Conservation (phyloP, 1,140 invertebrate genomes). For the Eulimnadia texana region DNA sequence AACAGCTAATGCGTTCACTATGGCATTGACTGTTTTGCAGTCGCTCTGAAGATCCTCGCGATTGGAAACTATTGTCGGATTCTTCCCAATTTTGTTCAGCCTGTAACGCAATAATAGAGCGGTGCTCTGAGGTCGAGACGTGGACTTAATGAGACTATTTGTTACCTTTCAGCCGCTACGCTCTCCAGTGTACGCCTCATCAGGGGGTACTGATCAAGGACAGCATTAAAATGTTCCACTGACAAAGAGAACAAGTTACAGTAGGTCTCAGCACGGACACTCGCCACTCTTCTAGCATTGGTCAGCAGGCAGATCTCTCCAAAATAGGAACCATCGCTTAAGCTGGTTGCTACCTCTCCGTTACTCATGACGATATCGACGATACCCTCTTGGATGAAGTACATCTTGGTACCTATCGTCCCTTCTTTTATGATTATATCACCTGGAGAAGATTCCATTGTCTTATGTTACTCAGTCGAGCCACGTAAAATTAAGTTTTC, state of each 20-base stretch:
- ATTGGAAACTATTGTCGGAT: constrained; percentile 86
- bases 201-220: constrained; percentile 92
- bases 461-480: no score
- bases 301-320: constrained; percentile 93
- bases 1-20: constrained; percentile 74
- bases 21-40: constrained; percentile 76
- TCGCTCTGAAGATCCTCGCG: constrained; percentile 55
- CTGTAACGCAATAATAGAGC: constrained; percentile 29
- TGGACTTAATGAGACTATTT: no score
- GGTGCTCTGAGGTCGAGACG: no score
- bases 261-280: constrained; percentile 92
- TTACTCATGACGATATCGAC: constrained; percentile 95
- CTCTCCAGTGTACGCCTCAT: constrained; percentile 98
- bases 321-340: constrained; percentile 95
- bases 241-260: constrained; percentile 96
- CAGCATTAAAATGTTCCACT: constrained; percentile 85
- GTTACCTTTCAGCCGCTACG: constrained; percentile 83
- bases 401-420: constrained; percentile 96
- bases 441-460: constrained; percentile 60
- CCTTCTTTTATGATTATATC: constrained; percentile 97
- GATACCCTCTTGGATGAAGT: constrained; percentile 97
- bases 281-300: constrained; percentile 85
- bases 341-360: constrained; percentile 88
- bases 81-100: constrained; percentile 96
- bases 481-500: no score